Evolutionary conservation across 2,888 invertebrate genomes (phyloP).

Genomic region (Chrysolina americana): DNA sequence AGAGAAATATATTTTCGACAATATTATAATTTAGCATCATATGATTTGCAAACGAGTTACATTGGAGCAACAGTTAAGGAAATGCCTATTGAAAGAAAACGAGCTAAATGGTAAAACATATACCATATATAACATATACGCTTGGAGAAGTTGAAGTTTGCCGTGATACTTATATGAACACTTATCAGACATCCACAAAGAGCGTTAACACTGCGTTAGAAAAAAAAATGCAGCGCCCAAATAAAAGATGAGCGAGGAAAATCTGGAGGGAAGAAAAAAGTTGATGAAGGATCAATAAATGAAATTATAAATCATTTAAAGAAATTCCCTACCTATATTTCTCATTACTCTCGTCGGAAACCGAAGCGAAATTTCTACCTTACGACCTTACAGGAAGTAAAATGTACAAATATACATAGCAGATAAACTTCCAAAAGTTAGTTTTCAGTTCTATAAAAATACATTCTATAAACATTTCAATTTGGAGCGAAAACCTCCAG

Average conservation of each 20-base stretch:
- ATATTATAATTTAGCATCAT: conserved; percentile 39
- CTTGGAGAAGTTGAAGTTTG: conserved; percentile 40
- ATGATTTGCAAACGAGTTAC: conserved; percentile 40
- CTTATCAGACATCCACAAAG: conserved; percentile 18
- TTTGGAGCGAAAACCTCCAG: conserved; percentile 26
- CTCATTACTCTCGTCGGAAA: conserved; percentile 27
- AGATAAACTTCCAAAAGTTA: conserved; percentile 38
- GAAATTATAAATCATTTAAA: conserved; percentile 41
- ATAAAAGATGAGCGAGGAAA: conserved; percentile 36
- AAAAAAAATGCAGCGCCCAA: conserved; percentile 34
- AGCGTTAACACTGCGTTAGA: not conserved
- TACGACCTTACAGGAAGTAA: not conserved
- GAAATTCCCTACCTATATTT: conserved; percentile 32
- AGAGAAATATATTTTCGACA: conserved; percentile 34
- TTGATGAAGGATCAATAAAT: conserved; percentile 41
- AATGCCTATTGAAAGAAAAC: conserved; percentile 41
- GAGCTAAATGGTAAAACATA: conserved; percentile 30
- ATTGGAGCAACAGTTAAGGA: conserved; percentile 37
- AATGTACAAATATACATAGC: conserved; percentile 33
- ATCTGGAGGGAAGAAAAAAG: conserved; percentile 30
- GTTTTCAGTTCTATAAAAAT: conserved; percentile 42
- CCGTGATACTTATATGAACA: conserved; percentile 44
- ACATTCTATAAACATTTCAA: conserved; percentile 44
- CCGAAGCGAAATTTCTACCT: not conserved
- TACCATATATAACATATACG: conserved; percentile 39